phyloP scores from a whole-genome alignment of 2,888 invertebrate species.

The Malthinus flaveolus region DNA sequence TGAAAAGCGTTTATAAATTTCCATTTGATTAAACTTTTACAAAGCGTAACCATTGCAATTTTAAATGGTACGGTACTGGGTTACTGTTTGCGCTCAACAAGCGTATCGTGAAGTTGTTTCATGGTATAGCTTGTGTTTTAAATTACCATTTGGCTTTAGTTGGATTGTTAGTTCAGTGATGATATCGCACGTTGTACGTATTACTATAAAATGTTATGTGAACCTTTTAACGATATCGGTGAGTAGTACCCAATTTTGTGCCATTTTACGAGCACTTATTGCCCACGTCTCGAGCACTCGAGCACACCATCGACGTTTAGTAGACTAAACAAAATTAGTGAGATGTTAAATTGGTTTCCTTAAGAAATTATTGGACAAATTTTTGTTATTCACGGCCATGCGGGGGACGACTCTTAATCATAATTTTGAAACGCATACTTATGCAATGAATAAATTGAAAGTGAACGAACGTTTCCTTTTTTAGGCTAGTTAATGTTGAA shows the following conservation, averaged over 20 bases:
- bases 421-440: conserved; percentile 1
- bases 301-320: neutral
- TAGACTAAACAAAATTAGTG: no score
- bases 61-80: conserved; percentile 59
- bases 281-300: no score
- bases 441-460: neutral
- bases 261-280: no score
- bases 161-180: conserved; percentile 24
- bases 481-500: neutral
- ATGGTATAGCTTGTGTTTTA: conserved; percentile 26
- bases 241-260: conserved; percentile 14
- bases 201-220: conserved; percentile 32
- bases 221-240: conserved; percentile 37
- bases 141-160: conserved; percentile 17
- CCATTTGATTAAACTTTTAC: no score
- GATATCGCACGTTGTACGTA: conserved; percentile 11
- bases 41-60: neutral
- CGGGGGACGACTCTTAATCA: conserved; percentile 18
- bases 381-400: conserved; percentile 15
- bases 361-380: no score
- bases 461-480: conserved; percentile 5
- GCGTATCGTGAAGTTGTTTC: conserved; percentile 55
- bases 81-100: conserved; percentile 63
- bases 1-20: no score
- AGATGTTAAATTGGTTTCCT: no score